Base-by-base conservation (phyloP, 2,113 vertebrate genomes). In the Pao palembangensis region DNA sequence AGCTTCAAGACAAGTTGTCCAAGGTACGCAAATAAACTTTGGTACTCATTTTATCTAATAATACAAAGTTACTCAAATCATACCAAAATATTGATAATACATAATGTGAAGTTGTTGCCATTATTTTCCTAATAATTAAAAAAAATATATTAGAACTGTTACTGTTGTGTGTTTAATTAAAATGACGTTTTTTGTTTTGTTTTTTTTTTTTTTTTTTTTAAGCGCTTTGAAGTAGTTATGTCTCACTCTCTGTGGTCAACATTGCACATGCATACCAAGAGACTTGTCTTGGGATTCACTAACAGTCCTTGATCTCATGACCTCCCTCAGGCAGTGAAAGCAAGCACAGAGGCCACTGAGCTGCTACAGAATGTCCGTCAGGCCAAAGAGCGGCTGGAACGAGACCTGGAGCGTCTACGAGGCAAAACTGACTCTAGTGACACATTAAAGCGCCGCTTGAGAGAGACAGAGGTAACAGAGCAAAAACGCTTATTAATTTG, bases 291-390 rank as follows among this genome's bases (percentile, higher is more conserved):
- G 61, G 54, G 76, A 75, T 64, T 13, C 50, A 72, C 54, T 73
- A 58, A 82, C 28, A 61, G 19, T 68, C 53, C 73, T 53, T 79
- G 65, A 69, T 71, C 71, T 58, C 51, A 4, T 82, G 51, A 62
- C 59, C 61, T 72, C 14, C 42, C 56, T 4, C 67, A 98, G 96
- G 96, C 97, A 28, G 96, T 99, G 55, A 98, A 97, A 85, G 96
- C 97, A 25, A 98, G 96, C 86, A 94, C 95, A 16, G 97, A 99
- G 83, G 97, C 97, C 65, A 98, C 97, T 0, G 97, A 99, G 85
- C 93, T 99, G 64, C 92, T 99, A 69, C 96, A 99, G 88, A 99
- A 98, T 64, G 97, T 99, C 67, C 95, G 96, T 23, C 97, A 98
- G 88, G 95, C 97, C 16, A 99, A 98, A 85, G 97, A 99, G 71